These are phyloP conservation scores for Hafferia zeledoni DNA, from an alignment of 2,797 vertebrate genomes.

Conservation along the genomic window DNA sequence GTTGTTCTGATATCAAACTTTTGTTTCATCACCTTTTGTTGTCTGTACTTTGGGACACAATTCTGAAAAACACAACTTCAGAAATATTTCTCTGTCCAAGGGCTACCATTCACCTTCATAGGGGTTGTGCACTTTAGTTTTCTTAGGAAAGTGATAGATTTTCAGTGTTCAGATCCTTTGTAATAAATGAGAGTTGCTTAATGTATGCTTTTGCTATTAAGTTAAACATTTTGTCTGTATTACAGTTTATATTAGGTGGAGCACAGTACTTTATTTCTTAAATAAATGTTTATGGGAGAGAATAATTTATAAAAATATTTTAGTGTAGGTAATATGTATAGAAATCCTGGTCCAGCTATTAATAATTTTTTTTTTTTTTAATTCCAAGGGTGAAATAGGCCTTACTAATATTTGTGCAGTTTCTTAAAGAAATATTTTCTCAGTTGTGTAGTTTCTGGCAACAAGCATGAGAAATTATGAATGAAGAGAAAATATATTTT, in stretches of 20 bases:
- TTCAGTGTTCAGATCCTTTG: not conserved
- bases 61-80: not conserved
- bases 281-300: not conserved
- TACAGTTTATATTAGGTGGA: not conserved
- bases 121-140: not conserved
- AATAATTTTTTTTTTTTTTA: rapidly evolving
- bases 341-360: not conserved
- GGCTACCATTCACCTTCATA: not conserved
- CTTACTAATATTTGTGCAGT: not conserved
- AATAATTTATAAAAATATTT: not conserved
- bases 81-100: not conserved
- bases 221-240: not conserved
- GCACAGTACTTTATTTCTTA: not conserved
- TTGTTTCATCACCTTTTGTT: not conserved
- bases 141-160: not conserved
- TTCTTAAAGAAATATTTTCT: not conserved
- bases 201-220: not conserved
- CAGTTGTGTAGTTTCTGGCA: not conserved
- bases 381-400: not conserved
- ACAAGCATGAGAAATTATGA: not conserved
- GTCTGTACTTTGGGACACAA: not conserved
- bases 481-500: not conserved
- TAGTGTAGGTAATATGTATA: not conserved
- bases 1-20: not conserved
- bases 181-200: not conserved